phyloP scores from a whole-genome alignment of 2,888 invertebrate species.

The Leptinotarsa rubiginosa region DNA sequence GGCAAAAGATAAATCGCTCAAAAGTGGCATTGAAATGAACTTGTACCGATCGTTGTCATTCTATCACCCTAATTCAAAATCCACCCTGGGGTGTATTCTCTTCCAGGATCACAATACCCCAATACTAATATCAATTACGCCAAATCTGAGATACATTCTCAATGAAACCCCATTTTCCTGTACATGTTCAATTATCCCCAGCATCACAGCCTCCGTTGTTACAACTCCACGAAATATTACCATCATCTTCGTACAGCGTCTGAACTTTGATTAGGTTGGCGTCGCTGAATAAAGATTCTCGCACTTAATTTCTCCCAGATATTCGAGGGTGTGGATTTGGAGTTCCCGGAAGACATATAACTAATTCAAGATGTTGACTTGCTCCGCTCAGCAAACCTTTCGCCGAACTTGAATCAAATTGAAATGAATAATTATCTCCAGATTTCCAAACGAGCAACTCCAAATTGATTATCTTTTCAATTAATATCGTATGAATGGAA shows the following conservation, averaged over 20 bases:
- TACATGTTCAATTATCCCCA: not conserved
- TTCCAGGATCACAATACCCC: no score
- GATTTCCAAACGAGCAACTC: constrained; percentile 1
- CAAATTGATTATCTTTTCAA: not conserved
- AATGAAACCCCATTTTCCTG: not conserved
- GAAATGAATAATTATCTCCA: constrained; percentile 11
- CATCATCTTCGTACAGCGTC: not conserved
- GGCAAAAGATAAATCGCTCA: no score
- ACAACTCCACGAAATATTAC: constrained; percentile 3
- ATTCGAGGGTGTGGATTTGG: not conserved
- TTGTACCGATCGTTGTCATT: no score
- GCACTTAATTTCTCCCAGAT: not conserved
- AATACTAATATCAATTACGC: no score
- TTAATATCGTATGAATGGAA: constrained; percentile 3
- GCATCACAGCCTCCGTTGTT: not conserved
- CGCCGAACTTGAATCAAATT: not conserved
- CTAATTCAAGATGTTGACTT: constrained; percentile 4
- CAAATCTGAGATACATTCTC: not conserved
- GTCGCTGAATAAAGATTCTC: constrained; percentile 6
- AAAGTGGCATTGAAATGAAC: no score
- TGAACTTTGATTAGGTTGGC: constrained; percentile 5
- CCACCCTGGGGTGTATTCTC: no score
- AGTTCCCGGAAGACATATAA: not conserved
- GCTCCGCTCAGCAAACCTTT: not conserved
- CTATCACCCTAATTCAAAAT: no score